A percentile compares a stretch with the other conserved stretches of the same genome.
These are phyloP conservation scores for Clitarchus hookeri DNA, from an alignment of 2,888 invertebrate species.

Conservation along the genomic window DNA sequence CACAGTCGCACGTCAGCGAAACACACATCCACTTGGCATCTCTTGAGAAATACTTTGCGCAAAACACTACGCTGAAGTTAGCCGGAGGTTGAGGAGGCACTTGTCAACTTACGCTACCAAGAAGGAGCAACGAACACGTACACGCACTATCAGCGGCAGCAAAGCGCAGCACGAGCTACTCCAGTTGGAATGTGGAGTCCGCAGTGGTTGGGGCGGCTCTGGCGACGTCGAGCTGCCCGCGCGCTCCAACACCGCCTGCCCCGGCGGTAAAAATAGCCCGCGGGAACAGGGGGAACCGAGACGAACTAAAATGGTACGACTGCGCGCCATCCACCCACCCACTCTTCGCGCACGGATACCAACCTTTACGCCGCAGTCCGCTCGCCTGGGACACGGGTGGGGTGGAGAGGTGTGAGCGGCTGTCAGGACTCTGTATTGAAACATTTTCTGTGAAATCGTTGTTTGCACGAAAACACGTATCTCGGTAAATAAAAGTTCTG, in stretches of 20 bases:
- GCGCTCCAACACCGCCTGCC: constrained; percentile 25
- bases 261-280: constrained; percentile 29
- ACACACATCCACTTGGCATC: no score
- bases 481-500: no score
- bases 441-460: no score
- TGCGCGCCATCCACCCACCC: constrained; percentile 23
- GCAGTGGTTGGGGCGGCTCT: constrained; percentile 40
- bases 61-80: no score
- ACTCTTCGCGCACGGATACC: neutral
- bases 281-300: constrained; percentile 6
- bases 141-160: neutral
- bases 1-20: no score
- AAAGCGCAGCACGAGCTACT: constrained; percentile 24
- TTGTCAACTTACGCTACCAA: no score
- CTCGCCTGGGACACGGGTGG: no score
- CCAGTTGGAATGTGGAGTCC: constrained; percentile 41
- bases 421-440: no score
- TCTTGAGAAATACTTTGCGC: no score
- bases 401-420: no score
- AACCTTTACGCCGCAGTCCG: neutral
- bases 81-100: no score
- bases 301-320: constrained; percentile 24
- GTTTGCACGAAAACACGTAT: no score
- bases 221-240: constrained; percentile 21
- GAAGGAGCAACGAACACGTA: neutral